Evolutionary conservation across 2,888 invertebrate genomes (phyloP).

Genomic region (Shargacucullia verbasci): DNA sequence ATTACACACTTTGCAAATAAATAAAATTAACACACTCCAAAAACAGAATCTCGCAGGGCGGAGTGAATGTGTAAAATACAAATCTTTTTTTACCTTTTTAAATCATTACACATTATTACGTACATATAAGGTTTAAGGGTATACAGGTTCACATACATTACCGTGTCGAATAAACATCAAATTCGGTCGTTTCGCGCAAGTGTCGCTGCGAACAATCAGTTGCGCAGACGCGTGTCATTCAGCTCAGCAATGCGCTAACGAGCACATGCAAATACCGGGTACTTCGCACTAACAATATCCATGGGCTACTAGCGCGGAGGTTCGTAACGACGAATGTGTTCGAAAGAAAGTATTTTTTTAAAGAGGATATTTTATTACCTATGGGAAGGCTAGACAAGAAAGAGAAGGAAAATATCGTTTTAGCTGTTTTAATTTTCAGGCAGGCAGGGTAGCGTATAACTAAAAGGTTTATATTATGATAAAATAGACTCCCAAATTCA

Average conservation of each 20-base stretch:
- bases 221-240: conserved; percentile 80
- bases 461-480: too few species aligned
- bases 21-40: conserved; percentile 32
- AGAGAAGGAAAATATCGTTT: too few species aligned
- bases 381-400: too few species aligned
- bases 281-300: conserved; percentile 81
- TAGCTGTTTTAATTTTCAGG: too few species aligned
- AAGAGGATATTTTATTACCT: too few species aligned
- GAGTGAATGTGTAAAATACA: conserved; percentile 27
- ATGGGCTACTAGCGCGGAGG: conserved; percentile 59
- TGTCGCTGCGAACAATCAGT: conserved; percentile 74
- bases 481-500: too few species aligned
- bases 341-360: not conserved
- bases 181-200: conserved; percentile 57
- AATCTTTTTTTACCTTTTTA: conserved; percentile 47
- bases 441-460: too few species aligned
- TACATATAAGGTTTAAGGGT: conserved; percentile 58
- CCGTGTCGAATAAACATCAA: conserved; percentile 63
- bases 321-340: conserved; percentile 61
- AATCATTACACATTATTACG: conserved; percentile 57
- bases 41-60: conserved; percentile 18
- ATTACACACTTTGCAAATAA: conserved; percentile 21
- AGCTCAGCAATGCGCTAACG: conserved; percentile 83
- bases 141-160: conserved; percentile 50
- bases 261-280: conserved; percentile 85